Conservation (phyloP, 30 jellyfish, hydroid and myxozoan genomes). For the Hydra vulgaris region DNA sequence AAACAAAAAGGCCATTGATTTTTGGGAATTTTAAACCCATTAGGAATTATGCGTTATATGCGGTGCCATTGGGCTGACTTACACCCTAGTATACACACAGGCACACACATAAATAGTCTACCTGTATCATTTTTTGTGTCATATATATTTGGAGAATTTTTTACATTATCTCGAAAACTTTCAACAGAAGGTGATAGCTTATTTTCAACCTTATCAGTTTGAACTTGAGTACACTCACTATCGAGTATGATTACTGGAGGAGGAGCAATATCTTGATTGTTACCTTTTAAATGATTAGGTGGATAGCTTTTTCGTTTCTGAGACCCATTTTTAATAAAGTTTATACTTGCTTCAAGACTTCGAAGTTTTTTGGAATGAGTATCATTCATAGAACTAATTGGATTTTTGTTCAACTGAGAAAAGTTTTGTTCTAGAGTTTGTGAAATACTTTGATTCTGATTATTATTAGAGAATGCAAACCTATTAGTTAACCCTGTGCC, state of each 20-base stretch:
- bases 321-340: not conserved
- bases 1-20: too few species aligned
- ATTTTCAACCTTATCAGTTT: not conserved
- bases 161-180: not conserved
- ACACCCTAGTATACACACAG: too few species aligned
- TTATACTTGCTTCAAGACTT: slow-evolving; percentile 15
- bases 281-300: not conserved
- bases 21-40: too few species aligned
- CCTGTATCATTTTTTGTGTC: slow-evolving; percentile 2
- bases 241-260: slow-evolving; percentile 12
- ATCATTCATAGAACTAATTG: not conserved
- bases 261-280: not conserved
- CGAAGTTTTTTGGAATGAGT: not conserved
- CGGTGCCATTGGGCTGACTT: too few species aligned
- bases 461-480: not conserved
- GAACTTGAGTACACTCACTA: not conserved
- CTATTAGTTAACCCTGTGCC: not conserved
- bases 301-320: slow-evolving; percentile 3
- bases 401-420: not conserved
- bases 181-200: not conserved
- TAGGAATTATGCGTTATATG: too few species aligned
- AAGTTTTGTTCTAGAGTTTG: not conserved
- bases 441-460: not conserved
- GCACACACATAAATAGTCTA: not conserved
- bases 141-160: not conserved